These are phyloP conservation scores for Rhadinocentrus ornatus DNA, from an alignment of 2,797 vertebrate genomes.

Conservation along the genomic window DNA sequence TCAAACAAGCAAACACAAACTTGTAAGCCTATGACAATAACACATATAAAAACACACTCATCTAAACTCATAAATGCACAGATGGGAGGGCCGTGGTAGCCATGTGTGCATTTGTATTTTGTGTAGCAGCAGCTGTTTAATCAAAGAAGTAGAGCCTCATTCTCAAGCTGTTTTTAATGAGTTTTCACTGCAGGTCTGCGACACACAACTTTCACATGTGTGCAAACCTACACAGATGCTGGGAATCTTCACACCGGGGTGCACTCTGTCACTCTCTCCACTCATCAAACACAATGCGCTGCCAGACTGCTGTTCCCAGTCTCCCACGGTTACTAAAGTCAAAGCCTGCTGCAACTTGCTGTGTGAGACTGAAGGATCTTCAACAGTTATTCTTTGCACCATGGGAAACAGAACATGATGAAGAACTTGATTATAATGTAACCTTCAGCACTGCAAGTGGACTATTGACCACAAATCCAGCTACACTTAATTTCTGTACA, in stretches of 20 bases:
- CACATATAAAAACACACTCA: conserved; percentile 45
- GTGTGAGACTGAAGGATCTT: conserved; percentile 16
- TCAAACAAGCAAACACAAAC: conserved; percentile 43
- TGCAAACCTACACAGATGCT: conserved; percentile 52
- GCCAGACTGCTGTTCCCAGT: conserved; percentile 51
- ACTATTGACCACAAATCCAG: conserved; percentile 30
- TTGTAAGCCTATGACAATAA: conserved; percentile 55
- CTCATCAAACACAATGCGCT: conserved; percentile 60
- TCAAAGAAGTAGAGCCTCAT: conserved; percentile 62
- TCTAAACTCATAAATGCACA: conserved; percentile 68
- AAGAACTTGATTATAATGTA: neutral
- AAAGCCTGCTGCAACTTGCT: conserved; percentile 27
- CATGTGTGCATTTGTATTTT: conserved; percentile 31
- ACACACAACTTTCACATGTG: conserved; percentile 57
- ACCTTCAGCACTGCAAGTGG: conserved; percentile 32
- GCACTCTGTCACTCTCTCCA: conserved; percentile 22
- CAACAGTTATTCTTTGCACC: neutral
- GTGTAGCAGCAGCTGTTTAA: conserved; percentile 79
- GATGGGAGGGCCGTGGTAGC: conserved; percentile 47
- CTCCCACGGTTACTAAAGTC: conserved; percentile 65
- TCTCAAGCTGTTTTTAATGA: conserved; percentile 77
- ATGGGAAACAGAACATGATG: neutral
- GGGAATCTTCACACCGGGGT: conserved; percentile 52
- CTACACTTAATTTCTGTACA: conserved; percentile 36
- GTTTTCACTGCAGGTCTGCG: conserved; percentile 55